Conservation (phyloP, 2,888 invertebrate species). For the Trichogramma dendrolimi region DNA sequence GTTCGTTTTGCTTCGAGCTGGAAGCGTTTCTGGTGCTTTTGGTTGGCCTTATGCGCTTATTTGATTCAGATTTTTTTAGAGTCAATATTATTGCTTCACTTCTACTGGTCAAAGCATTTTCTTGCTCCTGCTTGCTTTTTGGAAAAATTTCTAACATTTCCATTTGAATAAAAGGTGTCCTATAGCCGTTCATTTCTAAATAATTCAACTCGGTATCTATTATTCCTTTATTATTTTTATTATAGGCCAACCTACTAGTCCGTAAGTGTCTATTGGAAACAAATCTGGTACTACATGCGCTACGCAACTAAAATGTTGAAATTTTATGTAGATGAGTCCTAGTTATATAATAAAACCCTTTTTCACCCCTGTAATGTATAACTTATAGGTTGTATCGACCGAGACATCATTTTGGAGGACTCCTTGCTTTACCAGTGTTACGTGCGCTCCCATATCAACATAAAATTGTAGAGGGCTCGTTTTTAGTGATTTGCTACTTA, state of each 20-base stretch:
- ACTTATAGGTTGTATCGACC: background rate
- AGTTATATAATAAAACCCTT: background rate
- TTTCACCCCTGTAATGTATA: background rate
- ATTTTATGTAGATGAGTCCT: background rate
- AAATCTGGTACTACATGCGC: constrained; percentile 6
- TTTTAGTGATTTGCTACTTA: too few relatives aligned
- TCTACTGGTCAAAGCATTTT: too few relatives aligned
- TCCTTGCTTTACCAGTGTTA: background rate
- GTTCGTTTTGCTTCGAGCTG: too few relatives aligned
- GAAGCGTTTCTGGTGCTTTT: too few relatives aligned
- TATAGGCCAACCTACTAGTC: constrained; percentile 4
- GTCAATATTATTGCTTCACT: too few relatives aligned
- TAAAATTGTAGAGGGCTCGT: too few relatives aligned
- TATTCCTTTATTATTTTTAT: background rate
- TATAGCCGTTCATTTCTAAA: background rate
- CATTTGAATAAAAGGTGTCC: background rate
- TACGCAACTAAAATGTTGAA: background rate
- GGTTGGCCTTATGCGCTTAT: too few relatives aligned
- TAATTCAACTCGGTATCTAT: background rate
- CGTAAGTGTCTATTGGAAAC: constrained; percentile 11
- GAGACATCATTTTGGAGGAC: background rate
- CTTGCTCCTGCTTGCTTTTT: background rate
- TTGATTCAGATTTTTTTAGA: too few relatives aligned
- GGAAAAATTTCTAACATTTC: background rate
- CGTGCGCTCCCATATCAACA: background rate